A percentile compares a stretch with the other conserved stretches of the same genome.
Evolutionary conservation across 2,113 vertebrate species (phyloP).

Genomic region (Bos javanicus): DNA sequence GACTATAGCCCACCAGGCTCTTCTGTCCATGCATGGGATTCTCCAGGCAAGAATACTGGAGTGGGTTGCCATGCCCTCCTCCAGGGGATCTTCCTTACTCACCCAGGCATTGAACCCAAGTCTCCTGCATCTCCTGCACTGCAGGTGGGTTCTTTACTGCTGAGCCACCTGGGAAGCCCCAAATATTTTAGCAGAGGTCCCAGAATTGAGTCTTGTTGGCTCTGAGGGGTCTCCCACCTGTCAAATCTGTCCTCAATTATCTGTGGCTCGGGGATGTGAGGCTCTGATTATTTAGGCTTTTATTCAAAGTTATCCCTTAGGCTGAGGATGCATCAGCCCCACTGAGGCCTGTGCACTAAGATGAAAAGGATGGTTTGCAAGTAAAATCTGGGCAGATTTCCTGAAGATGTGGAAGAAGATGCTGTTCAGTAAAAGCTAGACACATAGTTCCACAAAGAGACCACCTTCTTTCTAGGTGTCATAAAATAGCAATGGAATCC

Average conservation of each 20-base stretch:
- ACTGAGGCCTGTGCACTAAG: not conserved
- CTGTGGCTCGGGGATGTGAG: not conserved
- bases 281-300: not conserved
- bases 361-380: not conserved
- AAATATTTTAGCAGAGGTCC: not conserved
- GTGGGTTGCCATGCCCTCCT: not conserved
- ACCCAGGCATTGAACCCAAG: not conserved
- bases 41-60: not conserved
- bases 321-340: not conserved
- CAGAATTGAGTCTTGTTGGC: not conserved
- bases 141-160: not conserved
- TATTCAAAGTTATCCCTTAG: not conserved
- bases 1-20: not conserved
- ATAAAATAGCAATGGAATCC: conserved; percentile 30
- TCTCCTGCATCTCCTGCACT: not conserved
- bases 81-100: not conserved
- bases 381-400: not conserved
- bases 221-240: not conserved
- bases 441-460: not conserved
- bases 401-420: not conserved
- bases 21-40: not conserved
- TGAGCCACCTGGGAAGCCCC: not conserved
- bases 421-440: not conserved
- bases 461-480: conserved; percentile 20
- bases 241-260: not conserved